phyloP scores from a whole-genome alignment of 2,797 vertebrate species.

The Pogoniulus pusillus region DNA sequence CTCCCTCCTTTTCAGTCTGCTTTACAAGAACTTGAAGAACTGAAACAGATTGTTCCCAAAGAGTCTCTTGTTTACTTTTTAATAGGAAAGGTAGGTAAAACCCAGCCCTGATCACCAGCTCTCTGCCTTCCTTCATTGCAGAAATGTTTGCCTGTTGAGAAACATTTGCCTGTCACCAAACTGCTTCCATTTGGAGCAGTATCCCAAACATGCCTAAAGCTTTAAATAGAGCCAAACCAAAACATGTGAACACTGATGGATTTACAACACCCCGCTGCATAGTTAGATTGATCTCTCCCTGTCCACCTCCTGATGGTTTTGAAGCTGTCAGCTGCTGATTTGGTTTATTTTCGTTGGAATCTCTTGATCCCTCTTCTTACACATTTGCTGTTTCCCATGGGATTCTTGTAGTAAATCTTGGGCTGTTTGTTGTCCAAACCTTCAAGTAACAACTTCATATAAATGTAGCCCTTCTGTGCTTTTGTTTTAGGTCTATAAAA shows the following conservation, averaged over 20 bases:
- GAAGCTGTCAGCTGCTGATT: neutral
- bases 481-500: constrained; percentile 92
- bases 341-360: neutral
- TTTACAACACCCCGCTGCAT: neutral
- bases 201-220: neutral
- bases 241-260: neutral
- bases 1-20: constrained; percentile 84
- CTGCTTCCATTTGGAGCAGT: neutral
- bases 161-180: neutral
- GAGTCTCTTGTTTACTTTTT: constrained; percentile 99
- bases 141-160: neutral
- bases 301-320: neutral
- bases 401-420: neutral
- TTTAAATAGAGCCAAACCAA: neutral
- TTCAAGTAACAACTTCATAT: constrained; percentile 39
- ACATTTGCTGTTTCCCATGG: too few species aligned
- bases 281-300: neutral
- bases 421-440: neutral
- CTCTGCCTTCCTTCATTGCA: neutral
- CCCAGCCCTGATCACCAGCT: neutral
- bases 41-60: constrained; percentile 99
- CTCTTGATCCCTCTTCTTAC: neutral
- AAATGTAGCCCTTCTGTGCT: constrained; percentile 28
- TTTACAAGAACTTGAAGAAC: constrained; percentile 96
- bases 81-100: constrained; percentile 93